phyloP scores from a whole-genome alignment of 2,113 vertebrate genomes.

The Penelope pileata region DNA sequence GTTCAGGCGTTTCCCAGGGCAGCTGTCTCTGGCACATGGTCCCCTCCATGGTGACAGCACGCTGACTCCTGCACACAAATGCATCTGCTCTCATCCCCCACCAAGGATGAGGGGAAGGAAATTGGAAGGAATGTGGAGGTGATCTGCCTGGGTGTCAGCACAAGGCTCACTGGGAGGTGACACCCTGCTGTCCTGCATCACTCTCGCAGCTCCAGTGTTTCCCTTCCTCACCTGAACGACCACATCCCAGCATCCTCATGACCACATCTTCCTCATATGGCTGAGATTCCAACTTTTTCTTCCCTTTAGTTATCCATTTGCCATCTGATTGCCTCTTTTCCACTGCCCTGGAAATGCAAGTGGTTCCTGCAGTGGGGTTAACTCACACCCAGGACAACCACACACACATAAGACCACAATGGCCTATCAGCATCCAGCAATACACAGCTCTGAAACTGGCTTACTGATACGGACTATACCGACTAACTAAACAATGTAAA shows the following conservation, averaged over 20 bases:
- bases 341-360: background rate
- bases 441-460: background rate
- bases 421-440: background rate
- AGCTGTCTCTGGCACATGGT: background rate
- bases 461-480: background rate
- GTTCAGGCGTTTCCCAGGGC: background rate
- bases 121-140: background rate
- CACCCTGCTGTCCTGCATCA: background rate
- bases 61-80: background rate
- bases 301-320: background rate
- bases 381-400: background rate
- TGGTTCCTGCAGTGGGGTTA: background rate
- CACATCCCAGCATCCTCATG: background rate
- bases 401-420: background rate
- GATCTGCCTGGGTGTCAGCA: background rate
- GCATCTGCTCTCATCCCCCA: background rate
- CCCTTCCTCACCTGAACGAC: background rate
- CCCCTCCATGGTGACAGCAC: background rate
- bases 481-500: background rate
- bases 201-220: background rate
- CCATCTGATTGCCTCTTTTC: background rate
- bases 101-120: background rate
- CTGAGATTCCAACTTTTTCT: background rate
- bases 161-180: background rate
- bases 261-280: background rate